Base-by-base conservation (phyloP, 2,888 invertebrate genomes). In the Eristalinus sepulchralis region DNA sequence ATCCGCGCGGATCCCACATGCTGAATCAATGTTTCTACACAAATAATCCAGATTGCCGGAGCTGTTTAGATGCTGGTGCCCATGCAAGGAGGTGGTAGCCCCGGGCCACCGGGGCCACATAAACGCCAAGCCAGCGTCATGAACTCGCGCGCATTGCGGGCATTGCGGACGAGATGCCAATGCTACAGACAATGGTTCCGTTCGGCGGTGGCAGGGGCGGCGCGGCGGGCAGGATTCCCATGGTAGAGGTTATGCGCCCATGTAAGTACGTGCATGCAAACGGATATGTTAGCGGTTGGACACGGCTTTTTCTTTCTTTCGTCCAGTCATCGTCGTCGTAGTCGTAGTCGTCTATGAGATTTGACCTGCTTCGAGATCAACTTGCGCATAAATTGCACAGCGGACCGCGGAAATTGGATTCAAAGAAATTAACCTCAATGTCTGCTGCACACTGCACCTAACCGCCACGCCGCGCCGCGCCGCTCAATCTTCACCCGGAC, bases 341-440 rank as follows among this genome's bases (percentile, higher is more conserved):
- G 10, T 59, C 76, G 60, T 70, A 63, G 81, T 85, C 81, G 72
- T 81, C 76, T 81, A 83, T 85, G 72, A 66, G 86, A 83, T 79
- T 87, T 87, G 83, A 87, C 86, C 86, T 87, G 86, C 67, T 83
- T 87, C 68, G 86, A 87, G 86, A 87, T 87, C 86, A 87, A 83
- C 86, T 87, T 87, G 86, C 73, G 83, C 83, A 87, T 87, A 87
- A 87, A 87, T 87, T 87, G 86, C 86, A 87, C 86, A 83, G 81
- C 86, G 83, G 76, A 87, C 86, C 86, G 76, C 86, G 86, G 86
- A 87, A 87, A 87, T 87, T 87, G 86, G 86, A 87, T 87, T 87
- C 79, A 87, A 87, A 79, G 86, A 87, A 87, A 87, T 87, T 87
- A 87, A 87, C 86, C 86, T 87, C 64, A 75, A 75, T 78, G 79